Base-by-base conservation (phyloP, 64 coral and sea anemone species). In the Montipora foliosa region DNA sequence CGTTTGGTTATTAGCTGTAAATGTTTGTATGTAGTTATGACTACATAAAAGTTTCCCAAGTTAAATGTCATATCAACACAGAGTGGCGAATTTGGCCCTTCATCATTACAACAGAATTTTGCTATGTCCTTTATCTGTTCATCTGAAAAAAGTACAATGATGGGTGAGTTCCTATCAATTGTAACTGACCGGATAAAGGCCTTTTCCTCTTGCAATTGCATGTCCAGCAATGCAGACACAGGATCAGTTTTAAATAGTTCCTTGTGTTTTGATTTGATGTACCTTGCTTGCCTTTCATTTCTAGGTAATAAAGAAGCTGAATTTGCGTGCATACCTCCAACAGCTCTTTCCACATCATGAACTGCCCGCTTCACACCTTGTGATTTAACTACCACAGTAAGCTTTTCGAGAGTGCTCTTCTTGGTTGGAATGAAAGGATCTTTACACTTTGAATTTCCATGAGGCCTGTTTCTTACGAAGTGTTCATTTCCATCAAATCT, bases 21-120 rank as follows among this genome's bases (percentile, higher is more conserved):
- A 69, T 84, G 81, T 66, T 22, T 84, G 64, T 84, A 84, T 84
- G 81, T 84, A 44, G 81, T 84, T 25, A 84, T 20, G 45, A 84
- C 81, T 3, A 66, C 81, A 84, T 84, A 84, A 69, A 66, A 62
- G 19, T 84, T 84, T 80, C 49, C 49, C 3, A 80, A 16, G 80
- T 87, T 84, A 29, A 66, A 84, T 44, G 81, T 29, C 81, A 84
- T 84, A 66, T 84, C 81, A 84, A 69, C 58, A 66, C 81, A 84
- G 13, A 84, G 61, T 84, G 58, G 53, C 47, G 81, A 84, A 69
- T 84, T 84, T 59, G 61, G 11, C 4, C 80, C 79, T 16, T 83
- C 79, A 13, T 92, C 90, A 76, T 92, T 76, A 19, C 90, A 84
- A n/a, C 90, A 92, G 52, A 92, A 92, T 62, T 92, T 92, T 29